Evolutionary conservation across 2,113 vertebrate genomes (phyloP).

Genomic region (Psophia crepitans): DNA sequence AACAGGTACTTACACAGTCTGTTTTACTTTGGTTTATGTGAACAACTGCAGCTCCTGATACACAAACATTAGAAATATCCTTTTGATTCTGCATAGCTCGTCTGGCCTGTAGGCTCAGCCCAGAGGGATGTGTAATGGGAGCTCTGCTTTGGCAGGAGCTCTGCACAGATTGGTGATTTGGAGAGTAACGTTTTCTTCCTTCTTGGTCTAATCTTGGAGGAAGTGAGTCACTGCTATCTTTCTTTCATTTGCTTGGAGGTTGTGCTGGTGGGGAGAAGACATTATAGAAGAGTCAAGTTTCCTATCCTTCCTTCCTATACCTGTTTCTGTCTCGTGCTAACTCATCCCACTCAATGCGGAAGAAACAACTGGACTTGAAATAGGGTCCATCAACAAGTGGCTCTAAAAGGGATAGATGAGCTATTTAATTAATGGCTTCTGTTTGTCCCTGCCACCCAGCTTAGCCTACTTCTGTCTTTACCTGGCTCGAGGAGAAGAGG

Average conservation of each 20-base stretch:
- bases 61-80: background rate
- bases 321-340: background rate
- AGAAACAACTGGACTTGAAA: background rate
- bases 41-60: background rate
- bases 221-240: background rate
- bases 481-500: background rate
- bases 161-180: slow-evolving; percentile 4
- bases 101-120: background rate
- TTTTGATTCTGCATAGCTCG: background rate
- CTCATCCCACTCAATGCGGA: background rate
- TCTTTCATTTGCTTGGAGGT: background rate
- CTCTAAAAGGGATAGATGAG: background rate
- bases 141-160: background rate
- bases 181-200: background rate
- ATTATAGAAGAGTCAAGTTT: background rate
- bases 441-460: background rate
- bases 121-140: background rate
- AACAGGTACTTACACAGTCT: background rate
- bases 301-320: background rate
- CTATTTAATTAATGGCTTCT: background rate
- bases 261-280: background rate
- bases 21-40: background rate
- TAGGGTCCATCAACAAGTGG: background rate
- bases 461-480: background rate
- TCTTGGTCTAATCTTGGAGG: background rate